Percentiles rank a stretch among this genome's conserved stretches.
Evolutionary conservation across 1,140 invertebrate species (phyloP).

Genomic region (Eupeodes corollae): DNA sequence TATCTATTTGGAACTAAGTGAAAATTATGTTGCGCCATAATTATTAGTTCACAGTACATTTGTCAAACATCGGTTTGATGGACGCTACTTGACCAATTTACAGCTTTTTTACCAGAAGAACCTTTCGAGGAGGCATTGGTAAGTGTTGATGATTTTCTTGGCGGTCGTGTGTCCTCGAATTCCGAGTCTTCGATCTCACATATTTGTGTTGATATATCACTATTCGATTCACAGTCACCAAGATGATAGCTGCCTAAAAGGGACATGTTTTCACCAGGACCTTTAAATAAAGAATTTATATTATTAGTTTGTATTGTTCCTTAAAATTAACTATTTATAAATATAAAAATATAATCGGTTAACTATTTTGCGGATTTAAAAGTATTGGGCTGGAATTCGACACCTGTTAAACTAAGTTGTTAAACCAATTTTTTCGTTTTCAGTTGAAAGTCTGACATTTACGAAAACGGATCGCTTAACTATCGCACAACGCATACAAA

Average conservation of each 20-base stretch:
- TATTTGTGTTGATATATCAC: constrained; percentile 74
- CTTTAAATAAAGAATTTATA: constrained; percentile 13
- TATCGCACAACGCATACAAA: no score
- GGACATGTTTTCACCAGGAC: constrained; percentile 59
- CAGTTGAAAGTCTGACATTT: no score
- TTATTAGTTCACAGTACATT: not conserved
- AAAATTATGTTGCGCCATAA: no score
- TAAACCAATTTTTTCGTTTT: no score
- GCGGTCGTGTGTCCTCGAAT: constrained; percentile 40
- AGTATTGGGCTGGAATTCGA: no score
- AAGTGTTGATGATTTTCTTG: not conserved
- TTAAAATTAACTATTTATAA: no score
- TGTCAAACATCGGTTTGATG: constrained; percentile 5
- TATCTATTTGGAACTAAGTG: no score
- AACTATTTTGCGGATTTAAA: no score
- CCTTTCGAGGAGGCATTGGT: not conserved
- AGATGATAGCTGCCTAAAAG: constrained; percentile 44
- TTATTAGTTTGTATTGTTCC: not conserved
- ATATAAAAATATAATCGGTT: no score
- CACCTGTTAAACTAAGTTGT: no score
- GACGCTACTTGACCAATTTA: constrained; percentile 1
- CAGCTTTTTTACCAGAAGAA: not conserved
- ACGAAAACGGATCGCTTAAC: no score
- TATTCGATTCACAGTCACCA: constrained; percentile 51
- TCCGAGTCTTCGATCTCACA: constrained; percentile 92